A percentile compares a stretch with the other conserved stretches of the same genome.
phyloP scores from a whole-genome alignment of 2,888 invertebrate genomes.

The Xestia c-nigrum region DNA sequence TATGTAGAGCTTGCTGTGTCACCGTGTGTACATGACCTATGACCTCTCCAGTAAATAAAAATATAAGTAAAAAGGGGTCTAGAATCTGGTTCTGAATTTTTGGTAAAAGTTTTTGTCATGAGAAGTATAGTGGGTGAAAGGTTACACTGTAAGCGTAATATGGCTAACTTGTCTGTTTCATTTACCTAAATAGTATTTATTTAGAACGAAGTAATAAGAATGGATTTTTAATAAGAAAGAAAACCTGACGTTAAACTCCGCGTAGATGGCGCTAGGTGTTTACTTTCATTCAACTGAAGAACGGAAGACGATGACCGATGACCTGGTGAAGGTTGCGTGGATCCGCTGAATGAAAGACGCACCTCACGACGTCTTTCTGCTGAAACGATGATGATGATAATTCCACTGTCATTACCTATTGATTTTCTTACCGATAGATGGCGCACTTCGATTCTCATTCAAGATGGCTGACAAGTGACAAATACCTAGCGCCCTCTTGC shows the following conservation, averaged over 20 bases:
- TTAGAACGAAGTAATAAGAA: conserved; percentile 22
- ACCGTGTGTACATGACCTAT: not conserved
- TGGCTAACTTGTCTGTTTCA: conserved; percentile 51
- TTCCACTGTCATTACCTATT: not conserved
- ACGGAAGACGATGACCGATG: no score
- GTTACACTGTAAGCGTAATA: not conserved
- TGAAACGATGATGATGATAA: no score
- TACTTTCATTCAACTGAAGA: not conserved
- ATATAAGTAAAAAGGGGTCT: not conserved
- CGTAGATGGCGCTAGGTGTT: not conserved
- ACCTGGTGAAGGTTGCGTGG: no score
- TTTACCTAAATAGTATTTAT: conserved; percentile 27
- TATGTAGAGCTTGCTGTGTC: not conserved
- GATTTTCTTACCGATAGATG: not conserved
- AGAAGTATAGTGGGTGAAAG: not conserved
- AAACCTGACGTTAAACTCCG: not conserved
- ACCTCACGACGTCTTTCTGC: no score
- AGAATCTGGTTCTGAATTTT: not conserved
- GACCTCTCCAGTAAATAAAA: not conserved
- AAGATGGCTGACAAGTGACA: not conserved
- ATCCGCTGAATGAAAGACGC: no score
- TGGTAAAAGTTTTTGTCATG: not conserved
- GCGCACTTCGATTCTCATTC: not conserved
- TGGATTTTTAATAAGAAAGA: not conserved
- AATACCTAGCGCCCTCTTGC: not conserved